Percentiles rank a stretch among this genome's conserved stretches.
These are phyloP conservation scores for Macrophya alboannulata DNA, from an alignment of 2,888 invertebrate species.

Conservation along the genomic window DNA sequence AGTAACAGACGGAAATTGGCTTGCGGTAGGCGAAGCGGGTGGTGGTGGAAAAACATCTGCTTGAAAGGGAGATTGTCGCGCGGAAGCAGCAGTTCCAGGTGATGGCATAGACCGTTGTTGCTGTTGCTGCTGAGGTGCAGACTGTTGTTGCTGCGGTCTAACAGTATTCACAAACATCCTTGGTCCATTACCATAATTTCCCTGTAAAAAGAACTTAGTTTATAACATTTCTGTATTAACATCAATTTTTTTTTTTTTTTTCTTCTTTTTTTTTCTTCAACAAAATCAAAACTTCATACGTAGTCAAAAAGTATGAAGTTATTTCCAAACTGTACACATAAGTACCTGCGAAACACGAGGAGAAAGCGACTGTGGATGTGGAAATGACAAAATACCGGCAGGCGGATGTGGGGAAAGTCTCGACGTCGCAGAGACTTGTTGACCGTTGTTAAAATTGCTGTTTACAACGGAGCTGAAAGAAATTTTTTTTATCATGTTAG, in stretches of 20 bases:
- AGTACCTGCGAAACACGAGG: constrained; percentile 81
- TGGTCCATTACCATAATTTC: constrained; percentile 77
- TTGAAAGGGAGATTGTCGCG: constrained; percentile 83
- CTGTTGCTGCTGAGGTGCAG: constrained; percentile 74
- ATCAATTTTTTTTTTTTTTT: background rate
- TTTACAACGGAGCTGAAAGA: constrained; percentile 74
- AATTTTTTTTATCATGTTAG: background rate
- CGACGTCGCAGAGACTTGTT: constrained; percentile 79
- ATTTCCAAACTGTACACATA: background rate
- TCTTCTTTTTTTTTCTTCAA: background rate
- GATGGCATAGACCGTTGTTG: constrained; percentile 92
- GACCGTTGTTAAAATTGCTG: constrained; percentile 79
- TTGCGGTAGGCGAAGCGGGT: constrained; percentile 82
- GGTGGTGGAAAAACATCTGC: constrained; percentile 82
- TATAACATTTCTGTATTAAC: background rate
- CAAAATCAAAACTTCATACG: background rate
- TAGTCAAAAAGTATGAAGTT: background rate
- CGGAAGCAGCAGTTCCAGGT: constrained; percentile 80
- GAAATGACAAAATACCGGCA: constrained; percentile 75
- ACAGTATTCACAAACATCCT: constrained; percentile 79
- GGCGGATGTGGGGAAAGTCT: constrained; percentile 83
- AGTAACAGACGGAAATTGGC: constrained; percentile 77
- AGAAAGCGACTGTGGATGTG: constrained; percentile 82
- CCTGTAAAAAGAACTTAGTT: constrained; percentile 64
- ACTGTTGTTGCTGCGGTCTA: constrained; percentile 76